Base-by-base conservation (phyloP, 2,797 vertebrate genomes). In the Gallirallus australis region DNA sequence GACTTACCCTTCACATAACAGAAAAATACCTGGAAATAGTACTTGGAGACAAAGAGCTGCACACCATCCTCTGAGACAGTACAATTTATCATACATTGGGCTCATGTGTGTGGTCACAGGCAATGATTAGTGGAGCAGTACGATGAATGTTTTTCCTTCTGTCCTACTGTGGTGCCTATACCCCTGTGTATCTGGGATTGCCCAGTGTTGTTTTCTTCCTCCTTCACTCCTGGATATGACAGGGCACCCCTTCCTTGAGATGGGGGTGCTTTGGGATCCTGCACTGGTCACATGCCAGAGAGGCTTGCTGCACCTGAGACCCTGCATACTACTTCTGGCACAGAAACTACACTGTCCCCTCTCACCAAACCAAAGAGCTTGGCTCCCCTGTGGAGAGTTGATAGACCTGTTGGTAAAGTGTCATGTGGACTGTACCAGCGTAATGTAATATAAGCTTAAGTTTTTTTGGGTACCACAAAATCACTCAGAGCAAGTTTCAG, bases 261-360 rank as follows among this genome's bases (percentile, higher is more conserved):
- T 3, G 4, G 8, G 14, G 12, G 0, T 40, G 12, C 42, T 78
- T 21, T 27, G 4, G 25, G 12, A 11, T 8, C 16, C 31, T 85
- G 40, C 13, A 15, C 11, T 78, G 42, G 28, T 33, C 57, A 27
- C 8, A 2, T 1, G 0, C 4, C 20, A 45, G 60, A 54, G 70
- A 19, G 28, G 3, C 8, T 88, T 78, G 42, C 19, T 37, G 33
- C 13, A 13, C 45, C 33, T 68, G 28, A 59, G 31, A 7, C 25
- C 7, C 6, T 21, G 1, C 5, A 1, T 0, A 0, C 48, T 17
- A 61, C 27, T 24, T 25, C 16, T 65, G 16, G 9, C 9, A 7
- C 1, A 2, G 33, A 21, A 68, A 11, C 47, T 39, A 5, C 4
- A 0, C 16, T 52, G 21, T 8, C 5, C 27, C 37, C 9, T 21